phyloP scores from a whole-genome alignment of 2,797 vertebrate genomes.

The Peromyscus aztecus region DNA sequence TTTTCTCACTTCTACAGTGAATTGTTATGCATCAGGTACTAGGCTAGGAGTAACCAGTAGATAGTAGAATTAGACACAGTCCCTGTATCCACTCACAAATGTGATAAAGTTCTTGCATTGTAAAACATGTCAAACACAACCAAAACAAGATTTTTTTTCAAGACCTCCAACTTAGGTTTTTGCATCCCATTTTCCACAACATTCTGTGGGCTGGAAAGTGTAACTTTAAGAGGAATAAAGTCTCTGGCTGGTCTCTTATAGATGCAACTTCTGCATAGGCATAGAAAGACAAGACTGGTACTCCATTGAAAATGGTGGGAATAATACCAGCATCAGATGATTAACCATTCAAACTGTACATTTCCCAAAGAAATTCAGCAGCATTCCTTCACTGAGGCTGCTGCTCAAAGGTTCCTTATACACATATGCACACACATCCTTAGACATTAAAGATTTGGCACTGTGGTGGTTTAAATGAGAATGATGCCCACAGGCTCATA shows the following conservation, averaged over 20 bases:
- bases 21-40: background rate
- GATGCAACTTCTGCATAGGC: slow-evolving; percentile 17
- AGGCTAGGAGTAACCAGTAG: background rate
- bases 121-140: background rate
- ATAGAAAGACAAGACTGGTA: background rate
- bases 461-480: background rate
- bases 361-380: background rate
- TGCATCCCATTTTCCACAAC: background rate
- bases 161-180: background rate
- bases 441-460: slow-evolving; percentile 6
- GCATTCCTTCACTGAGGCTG: background rate
- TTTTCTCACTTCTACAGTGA: background rate
- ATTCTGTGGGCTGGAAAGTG: background rate
- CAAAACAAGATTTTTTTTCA: background rate
- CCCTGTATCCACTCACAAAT: background rate
- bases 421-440: background rate
- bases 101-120: background rate
- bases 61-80: background rate
- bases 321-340: background rate
- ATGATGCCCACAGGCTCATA: background rate
- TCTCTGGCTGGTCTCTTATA: background rate
- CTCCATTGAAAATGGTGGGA: background rate
- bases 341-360: background rate
- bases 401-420: slow-evolving; percentile 27
- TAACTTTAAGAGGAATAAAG: background rate